Conservation (phyloP, 2,113 vertebrate genomes). For the Chionodraco myersi region DNA sequence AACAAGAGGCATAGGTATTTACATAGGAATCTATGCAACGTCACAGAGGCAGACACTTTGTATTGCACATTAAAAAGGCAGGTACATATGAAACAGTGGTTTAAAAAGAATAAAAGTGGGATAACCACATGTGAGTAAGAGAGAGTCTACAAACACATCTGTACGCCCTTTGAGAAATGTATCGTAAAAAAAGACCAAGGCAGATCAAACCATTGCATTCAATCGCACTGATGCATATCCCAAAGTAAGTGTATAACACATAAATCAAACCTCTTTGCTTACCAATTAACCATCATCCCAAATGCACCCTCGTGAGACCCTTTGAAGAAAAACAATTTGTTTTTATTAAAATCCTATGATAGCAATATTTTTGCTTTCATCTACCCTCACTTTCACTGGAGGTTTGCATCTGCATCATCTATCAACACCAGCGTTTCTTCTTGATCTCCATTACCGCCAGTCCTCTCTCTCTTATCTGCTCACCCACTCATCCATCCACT, state of each 20-base stretch:
- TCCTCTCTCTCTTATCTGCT: slow-evolving; percentile 11
- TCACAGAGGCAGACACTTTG: slow-evolving; percentile 74
- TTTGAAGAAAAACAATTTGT: no score
- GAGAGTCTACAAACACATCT: slow-evolving; percentile 39
- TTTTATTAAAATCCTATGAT: slow-evolving; percentile 32
- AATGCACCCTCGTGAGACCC: slow-evolving; percentile 26
- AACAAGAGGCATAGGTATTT: slow-evolving; percentile 75
- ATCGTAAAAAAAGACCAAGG: slow-evolving; percentile 47
- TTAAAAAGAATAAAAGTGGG: slow-evolving; percentile 50
- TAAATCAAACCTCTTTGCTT: slow-evolving; percentile 38
- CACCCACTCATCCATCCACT: slow-evolving; percentile 33
- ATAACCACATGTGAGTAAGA: slow-evolving; percentile 35
- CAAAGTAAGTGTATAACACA: slow-evolving; percentile 19
- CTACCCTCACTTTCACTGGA: slow-evolving; percentile 13
- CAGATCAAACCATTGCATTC: slow-evolving; percentile 40
- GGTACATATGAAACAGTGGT: slow-evolving; percentile 65
- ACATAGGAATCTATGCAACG: slow-evolving; percentile 69
- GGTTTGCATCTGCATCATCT: slow-evolving; percentile 26
- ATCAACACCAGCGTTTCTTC: slow-evolving; percentile 17
- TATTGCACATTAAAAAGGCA: slow-evolving; percentile 80
- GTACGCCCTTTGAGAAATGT: slow-evolving; percentile 58
- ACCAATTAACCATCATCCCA: slow-evolving; percentile 38
- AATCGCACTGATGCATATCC: slow-evolving; percentile 36
- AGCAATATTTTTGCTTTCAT: slow-evolving; percentile 48
- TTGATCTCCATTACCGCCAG: slow-evolving; percentile 3